phyloP scores from a whole-genome alignment of 2,888 invertebrate genomes.

The Hyposoter didymator region DNA sequence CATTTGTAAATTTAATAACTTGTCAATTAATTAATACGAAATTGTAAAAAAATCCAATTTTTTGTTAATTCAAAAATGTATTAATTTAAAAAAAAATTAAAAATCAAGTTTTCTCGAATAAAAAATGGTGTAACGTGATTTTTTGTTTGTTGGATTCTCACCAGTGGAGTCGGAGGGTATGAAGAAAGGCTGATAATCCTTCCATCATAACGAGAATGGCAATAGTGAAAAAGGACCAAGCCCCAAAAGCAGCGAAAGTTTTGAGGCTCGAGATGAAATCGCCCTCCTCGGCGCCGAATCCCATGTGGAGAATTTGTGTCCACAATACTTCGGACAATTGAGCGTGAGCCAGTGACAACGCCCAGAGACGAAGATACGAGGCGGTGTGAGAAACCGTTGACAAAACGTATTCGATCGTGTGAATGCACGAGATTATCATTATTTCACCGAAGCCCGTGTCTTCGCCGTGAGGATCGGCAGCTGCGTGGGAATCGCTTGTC shows the following conservation, averaged over 20 bases:
- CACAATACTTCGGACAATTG: constrained; percentile 94
- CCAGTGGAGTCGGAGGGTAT: constrained; percentile 96
- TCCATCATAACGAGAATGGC: constrained; percentile 95
- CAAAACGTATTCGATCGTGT: constrained; percentile 98
- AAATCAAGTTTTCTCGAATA: no score
- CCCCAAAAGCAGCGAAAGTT: constrained; percentile 89
- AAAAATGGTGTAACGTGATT: not conserved
- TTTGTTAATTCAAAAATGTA: not conserved
- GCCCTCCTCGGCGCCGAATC: constrained; percentile 81
- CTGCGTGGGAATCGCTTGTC: constrained; percentile 85
- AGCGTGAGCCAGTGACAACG: constrained; percentile 97
- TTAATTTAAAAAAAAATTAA: not conserved
- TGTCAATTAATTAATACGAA: no score
- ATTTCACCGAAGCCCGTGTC: constrained; percentile 92
- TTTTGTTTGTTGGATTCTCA: constrained; percentile 79
- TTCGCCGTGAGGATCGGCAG: constrained; percentile 81
- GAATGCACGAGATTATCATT: constrained; percentile 97
- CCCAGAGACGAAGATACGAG: constrained; percentile 98
- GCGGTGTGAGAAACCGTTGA: constrained; percentile 99
- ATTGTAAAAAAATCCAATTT: not conserved
- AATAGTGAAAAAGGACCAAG: constrained; percentile 93
- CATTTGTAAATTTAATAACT: no score
- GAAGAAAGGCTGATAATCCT: constrained; percentile 95
- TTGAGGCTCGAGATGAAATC: constrained; percentile 84
- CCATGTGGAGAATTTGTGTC: constrained; percentile 88